These are phyloP conservation scores for Martes martes DNA, from an alignment of 2,113 vertebrate species.

Conservation along the genomic window DNA sequence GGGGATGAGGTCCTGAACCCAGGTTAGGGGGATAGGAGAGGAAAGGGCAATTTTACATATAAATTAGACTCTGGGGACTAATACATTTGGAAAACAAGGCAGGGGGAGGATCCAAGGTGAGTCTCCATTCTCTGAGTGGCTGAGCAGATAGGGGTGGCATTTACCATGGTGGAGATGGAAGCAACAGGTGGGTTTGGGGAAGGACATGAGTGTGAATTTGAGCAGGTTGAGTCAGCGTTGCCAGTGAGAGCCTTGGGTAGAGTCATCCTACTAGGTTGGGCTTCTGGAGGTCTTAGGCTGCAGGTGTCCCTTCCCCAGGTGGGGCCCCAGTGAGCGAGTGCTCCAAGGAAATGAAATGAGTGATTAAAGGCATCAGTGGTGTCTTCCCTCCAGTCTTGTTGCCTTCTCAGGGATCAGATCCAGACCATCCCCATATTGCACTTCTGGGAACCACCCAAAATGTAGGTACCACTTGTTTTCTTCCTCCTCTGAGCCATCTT, in stretches of 20 bases:
- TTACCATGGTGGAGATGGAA: background rate
- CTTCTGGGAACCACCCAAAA: background rate
- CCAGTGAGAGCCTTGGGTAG: background rate
- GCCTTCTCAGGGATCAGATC: background rate
- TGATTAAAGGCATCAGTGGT: too few species aligned
- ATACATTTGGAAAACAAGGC: background rate
- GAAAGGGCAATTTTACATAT: background rate
- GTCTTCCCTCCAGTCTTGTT: background rate
- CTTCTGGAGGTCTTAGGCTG: background rate
- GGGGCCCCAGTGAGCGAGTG: background rate
- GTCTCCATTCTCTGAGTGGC: background rate
- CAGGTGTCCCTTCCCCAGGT: background rate
- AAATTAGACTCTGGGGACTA: background rate
- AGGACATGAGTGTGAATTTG: background rate
- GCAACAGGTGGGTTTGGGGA: background rate
- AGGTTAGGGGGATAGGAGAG: background rate
- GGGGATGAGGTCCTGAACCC: background rate
- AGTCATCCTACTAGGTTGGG: rapidly evolving
- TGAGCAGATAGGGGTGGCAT: background rate
- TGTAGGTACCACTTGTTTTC: too few species aligned
- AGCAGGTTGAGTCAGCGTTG: background rate
- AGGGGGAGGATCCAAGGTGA: background rate
- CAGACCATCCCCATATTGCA: background rate
- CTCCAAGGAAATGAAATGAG: background rate
- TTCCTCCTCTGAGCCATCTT: background rate